These are phyloP conservation scores for Sesamia inferens DNA, from an alignment of 2,888 invertebrate genomes.

Conservation along the genomic window DNA sequence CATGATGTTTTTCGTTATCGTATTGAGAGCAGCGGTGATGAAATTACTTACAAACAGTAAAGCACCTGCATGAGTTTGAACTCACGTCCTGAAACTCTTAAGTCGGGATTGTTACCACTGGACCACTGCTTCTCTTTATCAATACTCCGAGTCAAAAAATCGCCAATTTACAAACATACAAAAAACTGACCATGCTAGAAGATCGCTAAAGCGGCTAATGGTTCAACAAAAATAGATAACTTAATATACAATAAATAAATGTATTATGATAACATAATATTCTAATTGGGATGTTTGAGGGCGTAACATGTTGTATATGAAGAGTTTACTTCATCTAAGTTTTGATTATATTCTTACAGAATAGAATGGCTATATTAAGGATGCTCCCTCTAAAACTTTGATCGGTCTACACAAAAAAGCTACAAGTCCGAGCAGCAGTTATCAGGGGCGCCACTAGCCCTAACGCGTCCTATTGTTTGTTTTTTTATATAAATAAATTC, in stretches of 20 bases:
- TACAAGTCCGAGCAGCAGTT: slow-evolving; percentile 76
- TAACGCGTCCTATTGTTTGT: slow-evolving; percentile 84
- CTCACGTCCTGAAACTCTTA: too few relatives aligned
- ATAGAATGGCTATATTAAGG: background rate
- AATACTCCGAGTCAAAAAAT: slow-evolving; percentile 24
- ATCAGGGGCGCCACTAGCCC: slow-evolving; percentile 79
- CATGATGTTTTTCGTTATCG: too few relatives aligned
- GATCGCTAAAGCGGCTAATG: slow-evolving; percentile 76
- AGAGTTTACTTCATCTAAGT: background rate
- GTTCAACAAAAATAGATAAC: slow-evolving; percentile 85
- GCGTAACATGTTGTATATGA: too few relatives aligned
- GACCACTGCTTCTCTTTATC: background rate
- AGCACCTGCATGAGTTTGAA: too few relatives aligned
- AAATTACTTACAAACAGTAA: too few relatives aligned
- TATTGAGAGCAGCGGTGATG: too few relatives aligned
- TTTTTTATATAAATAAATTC: slow-evolving; percentile 89
- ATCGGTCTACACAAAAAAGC: slow-evolving; percentile 73
- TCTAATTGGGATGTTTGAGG: too few relatives aligned
- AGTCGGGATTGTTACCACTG: too few relatives aligned
- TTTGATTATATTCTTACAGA: background rate
- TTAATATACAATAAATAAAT: too few relatives aligned
- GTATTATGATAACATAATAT: too few relatives aligned
- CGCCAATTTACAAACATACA: slow-evolving; percentile 51
- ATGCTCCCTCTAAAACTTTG: slow-evolving; percentile 51
- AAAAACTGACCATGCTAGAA: slow-evolving; percentile 70